Base-by-base conservation (phyloP, 2,888 invertebrate genomes). In the Hypomecis punctinalis region DNA sequence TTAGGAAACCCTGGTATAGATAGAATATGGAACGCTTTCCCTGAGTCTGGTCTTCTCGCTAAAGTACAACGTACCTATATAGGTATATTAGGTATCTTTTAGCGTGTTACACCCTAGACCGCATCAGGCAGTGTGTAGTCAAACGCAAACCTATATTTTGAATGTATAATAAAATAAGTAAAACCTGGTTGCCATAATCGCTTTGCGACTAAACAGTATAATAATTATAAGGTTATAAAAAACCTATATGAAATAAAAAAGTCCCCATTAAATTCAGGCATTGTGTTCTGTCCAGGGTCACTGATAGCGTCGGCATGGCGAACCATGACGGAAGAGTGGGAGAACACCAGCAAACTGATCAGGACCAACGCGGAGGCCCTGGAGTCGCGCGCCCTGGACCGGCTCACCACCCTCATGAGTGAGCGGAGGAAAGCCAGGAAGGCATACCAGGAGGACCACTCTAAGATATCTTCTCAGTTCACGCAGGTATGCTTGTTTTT, bases 341-440 rank as follows among this genome's bases (percentile, higher is more conserved):
- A 98, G 84, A 96, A 95, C 79, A 96, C 97, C 61, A 96, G 97
- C 33, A 96, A 96, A 74, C 93, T 97, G 72, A 95, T 99, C 66
- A 96, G 95, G 80, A 95, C 96, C 68, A 98, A 98, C 84, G 97
- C 98, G 1, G 98, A 98, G 84, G 95, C 95, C 35, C 93, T 99
- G 74, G 97, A 97, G 82, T 95, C 95, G 37, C 95, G 96, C 69
- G 97, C 97, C 9, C 88, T 97, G 61, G 98, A 98, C 77, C 96
- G 97, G 73, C 94, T 99, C 70, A 95, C 95, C 72, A 93, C 95
- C 46, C 94, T 99, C 63, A 96, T 97, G 85, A 94, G 95, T n/a
- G 98, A 98, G 81, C 97, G 98, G 84, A 94, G 98, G 80, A 96
- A 96, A 84, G 95, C 97, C 5, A 94, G 97, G 74, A 98, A 98